Evolutionary conservation across 2,113 vertebrate genomes (phyloP), one percentile per base, ranked within the genome.

Genomic region (Alectura lathami): DNA sequence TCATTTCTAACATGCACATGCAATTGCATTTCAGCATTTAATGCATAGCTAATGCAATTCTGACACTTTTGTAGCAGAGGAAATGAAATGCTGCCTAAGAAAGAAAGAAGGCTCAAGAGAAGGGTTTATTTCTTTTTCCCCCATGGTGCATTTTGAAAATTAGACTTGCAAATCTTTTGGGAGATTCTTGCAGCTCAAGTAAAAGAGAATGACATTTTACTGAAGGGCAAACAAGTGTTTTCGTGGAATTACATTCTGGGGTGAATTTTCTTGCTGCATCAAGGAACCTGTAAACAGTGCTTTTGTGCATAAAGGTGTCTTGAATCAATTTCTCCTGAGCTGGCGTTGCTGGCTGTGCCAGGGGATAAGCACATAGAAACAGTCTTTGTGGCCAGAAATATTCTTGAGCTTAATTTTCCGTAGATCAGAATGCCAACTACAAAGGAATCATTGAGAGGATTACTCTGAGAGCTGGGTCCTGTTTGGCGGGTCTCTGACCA

Each of bases 371-470:
- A 60, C 32, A n/a, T 69, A 43, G 70, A 86, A 83, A 34, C 0
- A 0, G 23, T 57, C 42, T 63, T 0, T 45, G n/a, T 73, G 57
- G 59, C 51, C 59, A 85, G 73, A 94, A 73, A 72, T 47, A 36
- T 93, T 95, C 67, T 60, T 93, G 75, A 84, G 36, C 62, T 78
- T 90, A 77, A 83, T 84, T n/a, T 81, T 82, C 42, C 45, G 64
- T 16, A n/a, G 34, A 87, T 70, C 38, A 68, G 57, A 86, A 48
- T 59, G 66, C 48, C 73, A 79, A 42, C 59, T 86, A 69, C n/a
- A 87, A 76, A 76, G 69, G 80, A 77, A 69, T 80, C 88, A 57
- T 73, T 81, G 73, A 90, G 29, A 20, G 67, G 42, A 72, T 96
- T 83, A 87, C 62, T 62, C 87, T 75, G 76, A 76, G 53, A 57